Base-by-base conservation (phyloP, 2,797 vertebrate species). In the Schizopygopsis malacanthus region DNA sequence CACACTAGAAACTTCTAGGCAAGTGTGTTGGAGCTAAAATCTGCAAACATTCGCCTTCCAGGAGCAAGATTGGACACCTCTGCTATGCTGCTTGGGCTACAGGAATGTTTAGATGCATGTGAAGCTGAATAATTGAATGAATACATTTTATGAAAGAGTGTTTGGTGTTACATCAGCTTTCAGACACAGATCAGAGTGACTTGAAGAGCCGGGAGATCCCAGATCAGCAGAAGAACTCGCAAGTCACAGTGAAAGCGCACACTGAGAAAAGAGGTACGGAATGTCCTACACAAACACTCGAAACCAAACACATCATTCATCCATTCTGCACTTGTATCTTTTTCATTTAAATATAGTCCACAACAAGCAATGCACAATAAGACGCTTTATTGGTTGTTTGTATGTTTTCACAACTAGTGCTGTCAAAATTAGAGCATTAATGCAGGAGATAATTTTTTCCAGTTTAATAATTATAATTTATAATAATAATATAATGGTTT, bases 181-280 rank as follows among this genome's bases (percentile, higher is more conserved):
- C 89, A 82, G 88, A 84, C 56, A 85, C 28, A 59, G 25, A 69
- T 4, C 86, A 85, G 41, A 84, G 65, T 86, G 71, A 89, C 41
- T 69, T 75, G n/a, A 88, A 88, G 84, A 76, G 67, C 69, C 85
- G 54, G 59, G 56, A 80, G 13, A 75, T 77, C 61, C 9, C 83
- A 25, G 83, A 85, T 83, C 86, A 86, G 33, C 87, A 87, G 67
- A 90, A 85, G 81, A 87, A 65, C 59, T 50, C 33, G 4, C 79
- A 52, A 8, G 50, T 56, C 43, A 67, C 28, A 70, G 86, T 86
- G 83, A 90, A 83, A 79, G 76, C 59, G 9, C 56, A 81, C 39
- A 69, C 76, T 52, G 88, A 89, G 75, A 89, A 43, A 67, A 86
- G 39, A 65, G 84, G 89, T 86, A 65, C 81, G 79, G 28, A 79